Evolutionary conservation across 2,113 vertebrate species (phyloP), one percentile per base, ranked within the genome.

Genomic region (Odocoileus virginianus): DNA sequence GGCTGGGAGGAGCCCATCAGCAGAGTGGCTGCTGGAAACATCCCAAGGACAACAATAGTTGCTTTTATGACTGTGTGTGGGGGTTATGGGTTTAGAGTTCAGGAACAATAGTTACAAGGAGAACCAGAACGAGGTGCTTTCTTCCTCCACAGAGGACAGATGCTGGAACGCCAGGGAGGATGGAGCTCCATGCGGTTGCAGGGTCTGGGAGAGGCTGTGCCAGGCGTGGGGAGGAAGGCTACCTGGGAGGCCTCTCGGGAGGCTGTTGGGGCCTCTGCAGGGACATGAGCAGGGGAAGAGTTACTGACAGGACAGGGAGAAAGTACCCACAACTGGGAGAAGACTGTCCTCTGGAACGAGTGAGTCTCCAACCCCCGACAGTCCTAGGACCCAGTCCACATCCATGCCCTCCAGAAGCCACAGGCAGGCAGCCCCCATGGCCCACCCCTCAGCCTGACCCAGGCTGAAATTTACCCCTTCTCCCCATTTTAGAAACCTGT

Each of bases 151-250:
- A 64, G 17, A 87, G 78, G 57, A 64, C 27, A 43, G 55, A 79
- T 1, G 0, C 3, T 5, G 13, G 40, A 33, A 13, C 23, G 23
- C 45, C 8, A 0, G 7, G 21, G 23, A 33, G 13, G 27, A 57
- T 2, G 4, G 30, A 54, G 17, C 28, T 92, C 57, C 6, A 3
- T 7, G 71, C 43, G 36, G 71, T 36, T 2, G 2, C 30, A 45
- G 74, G 5, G n/a, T 50, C 43, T 43, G 47, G 55, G 61, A 96
- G n/a, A 89, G 47, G 61, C 40, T 17, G 58, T 61, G 30, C 60
- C 36, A 57, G 45, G 4, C 1, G 7, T 85, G 28, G 60, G 85
- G 30, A 87, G n/a, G 82, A 79, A 89, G 61, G 54, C 12, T 12
- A 14, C 8, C 6, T 13, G 88, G 60, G 47, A 96, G 64, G 86